Base-by-base conservation (phyloP, 2,113 vertebrate genomes). In the Potamarius usumacintae region DNA sequence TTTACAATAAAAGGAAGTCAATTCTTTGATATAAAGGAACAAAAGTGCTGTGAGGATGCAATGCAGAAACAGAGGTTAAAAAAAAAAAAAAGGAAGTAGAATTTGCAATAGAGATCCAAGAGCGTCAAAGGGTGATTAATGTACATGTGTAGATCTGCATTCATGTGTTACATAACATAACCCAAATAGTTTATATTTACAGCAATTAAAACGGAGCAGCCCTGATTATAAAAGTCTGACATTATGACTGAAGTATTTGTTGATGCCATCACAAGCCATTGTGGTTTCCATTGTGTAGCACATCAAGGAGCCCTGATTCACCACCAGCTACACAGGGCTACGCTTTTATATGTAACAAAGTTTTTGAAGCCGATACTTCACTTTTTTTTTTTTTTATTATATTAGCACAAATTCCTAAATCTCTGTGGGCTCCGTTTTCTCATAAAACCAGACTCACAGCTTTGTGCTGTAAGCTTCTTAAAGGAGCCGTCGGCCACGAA, bases 1-100 rank as follows among this genome's bases (percentile, higher is more conserved):
- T 55, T 57, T 71, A 22, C 48, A 69, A 84, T 84, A 55, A 71
- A 71, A 74, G 82, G 65, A 84, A 55, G 65, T 71, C 57, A 10
- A 57, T 30, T 84, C 82, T 84, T 71, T 84, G 62, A 71, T 34
- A 71, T 71, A 67, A 74, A 84, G 82, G 48, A 71, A 72, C 15
- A 34, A 57, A 57, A 25, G 58, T 20, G 22, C 17, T 76, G 84
- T 4, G 1, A 58, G 55, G 55, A 48, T 27, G 71, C 12, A 85
- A 60, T 85, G 58, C 42, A 48, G 69, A 72, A 72, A 42, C 30
- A 20, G 15, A 72, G 63, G 69, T 42, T 72, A 10, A 65, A 65
- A 25, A 10, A n/a, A 65, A 10, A 48, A 50, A 74, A 76, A 84
- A 34, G 83, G 83, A 76, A 85, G 53, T 60, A 48, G 12, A 76